These are phyloP conservation scores for Nesometra sesokonis DNA, from an alignment of 35 echinoderm and acorn worm genomes.

Conservation along the genomic window DNA sequence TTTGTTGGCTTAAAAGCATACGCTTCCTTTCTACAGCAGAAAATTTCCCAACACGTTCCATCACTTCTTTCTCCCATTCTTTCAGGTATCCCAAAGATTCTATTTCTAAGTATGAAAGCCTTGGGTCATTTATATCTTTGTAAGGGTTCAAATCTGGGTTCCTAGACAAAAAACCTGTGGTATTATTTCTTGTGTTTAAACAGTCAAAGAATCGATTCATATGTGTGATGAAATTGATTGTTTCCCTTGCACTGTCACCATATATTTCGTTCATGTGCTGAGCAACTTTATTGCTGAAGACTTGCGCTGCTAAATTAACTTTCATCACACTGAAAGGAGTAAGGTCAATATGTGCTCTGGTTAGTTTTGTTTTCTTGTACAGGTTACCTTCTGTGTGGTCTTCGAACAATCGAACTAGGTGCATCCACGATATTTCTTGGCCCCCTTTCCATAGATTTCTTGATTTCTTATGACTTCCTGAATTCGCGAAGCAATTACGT, in stretches of 20 bases:
- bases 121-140: constrained; percentile 9
- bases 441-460: constrained; percentile 7
- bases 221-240: not conserved
- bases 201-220: constrained; percentile 11
- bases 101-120: not conserved
- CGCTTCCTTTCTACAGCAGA: not conserved
- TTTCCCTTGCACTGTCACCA: not conserved
- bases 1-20: constrained; percentile 7
- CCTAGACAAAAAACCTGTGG: not conserved
- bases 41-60: not conserved
- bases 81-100: not conserved
- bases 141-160: not conserved
- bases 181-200: not conserved
- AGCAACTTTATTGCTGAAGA: not conserved
- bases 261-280: not conserved
- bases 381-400: not conserved
- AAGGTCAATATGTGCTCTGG: constrained; percentile 7
- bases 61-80: not conserved
- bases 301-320: constrained; percentile 7
- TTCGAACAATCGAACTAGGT: not conserved
- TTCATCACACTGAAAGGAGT: constrained; percentile 1
- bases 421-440: not conserved
- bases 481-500: not conserved
- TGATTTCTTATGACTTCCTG: not conserved
- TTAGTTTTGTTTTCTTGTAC: not conserved